Evolutionary conservation across 2,888 invertebrate species (phyloP).

Genomic region (Spialia ferax): DNA sequence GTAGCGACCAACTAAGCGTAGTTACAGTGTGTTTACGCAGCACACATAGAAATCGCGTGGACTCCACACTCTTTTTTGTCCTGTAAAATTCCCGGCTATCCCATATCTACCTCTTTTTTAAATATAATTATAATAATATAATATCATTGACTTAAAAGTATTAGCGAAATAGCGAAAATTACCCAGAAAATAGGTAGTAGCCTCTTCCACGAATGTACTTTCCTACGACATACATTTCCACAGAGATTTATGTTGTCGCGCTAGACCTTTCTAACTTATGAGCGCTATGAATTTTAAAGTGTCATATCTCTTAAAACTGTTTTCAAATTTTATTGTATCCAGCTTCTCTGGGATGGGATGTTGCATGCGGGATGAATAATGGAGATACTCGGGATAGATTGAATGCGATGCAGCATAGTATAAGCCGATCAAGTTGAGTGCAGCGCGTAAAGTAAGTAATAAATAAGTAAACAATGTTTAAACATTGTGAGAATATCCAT

Average conservation of each 20-base stretch:
- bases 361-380: background rate
- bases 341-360: background rate
- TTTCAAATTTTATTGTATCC: conserved; percentile 16
- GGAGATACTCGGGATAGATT: background rate
- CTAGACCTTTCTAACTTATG: conserved; percentile 14
- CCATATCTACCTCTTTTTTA: too few species aligned
- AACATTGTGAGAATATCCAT: too few species aligned
- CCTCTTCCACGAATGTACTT: background rate
- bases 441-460: background rate
- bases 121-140: too few species aligned
- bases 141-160: too few species aligned
- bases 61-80: too few species aligned
- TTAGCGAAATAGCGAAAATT: too few species aligned
- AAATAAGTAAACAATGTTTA: too few species aligned
- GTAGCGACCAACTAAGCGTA: too few species aligned
- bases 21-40: too few species aligned
- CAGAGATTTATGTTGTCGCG: conserved; percentile 12
- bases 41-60: too few species aligned
- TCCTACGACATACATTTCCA: background rate
- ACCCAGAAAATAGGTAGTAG: too few species aligned
- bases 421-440: background rate
- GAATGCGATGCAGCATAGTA: background rate
- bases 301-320: conserved; percentile 14
- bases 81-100: too few species aligned
- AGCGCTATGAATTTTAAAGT: conserved; percentile 29